Percentiles rank a stretch among this genome's conserved stretches.
These are phyloP conservation scores for Ophion slaviceki DNA, from an alignment of 2,888 invertebrate species.

Conservation along the genomic window DNA sequence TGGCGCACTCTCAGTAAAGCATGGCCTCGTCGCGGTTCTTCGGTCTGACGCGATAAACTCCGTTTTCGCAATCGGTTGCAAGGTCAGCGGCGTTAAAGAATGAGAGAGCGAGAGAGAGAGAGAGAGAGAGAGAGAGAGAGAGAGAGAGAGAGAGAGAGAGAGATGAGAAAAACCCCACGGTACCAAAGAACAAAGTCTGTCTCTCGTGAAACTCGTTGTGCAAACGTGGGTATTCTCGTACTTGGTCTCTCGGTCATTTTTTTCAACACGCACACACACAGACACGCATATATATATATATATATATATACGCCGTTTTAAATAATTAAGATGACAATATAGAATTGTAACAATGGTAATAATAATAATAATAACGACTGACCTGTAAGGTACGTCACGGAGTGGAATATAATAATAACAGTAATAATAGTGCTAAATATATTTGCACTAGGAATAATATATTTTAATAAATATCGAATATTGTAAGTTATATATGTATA, in stretches of 20 bases:
- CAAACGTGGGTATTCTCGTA: conserved; percentile 8
- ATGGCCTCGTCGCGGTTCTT: conserved; percentile 31
- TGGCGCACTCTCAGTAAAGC: conserved; percentile 58
- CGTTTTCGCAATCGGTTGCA: conserved; percentile 60
- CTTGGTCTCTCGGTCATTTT: conserved; percentile 34
- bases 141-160: conserved; percentile 18
- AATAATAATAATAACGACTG: neutral
- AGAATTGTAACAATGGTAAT: neutral
- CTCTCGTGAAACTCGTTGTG: conserved; percentile 37
- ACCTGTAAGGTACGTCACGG: neutral
- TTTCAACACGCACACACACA: neutral
- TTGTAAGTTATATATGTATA: no score
- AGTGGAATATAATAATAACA: no score
- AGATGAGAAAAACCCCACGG: conserved; percentile 9
- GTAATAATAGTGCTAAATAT: neutral
- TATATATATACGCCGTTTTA: neutral
- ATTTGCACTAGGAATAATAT: no score
- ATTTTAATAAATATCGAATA: no score
- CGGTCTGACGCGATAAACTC: conserved; percentile 44
- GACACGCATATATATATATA: no score
- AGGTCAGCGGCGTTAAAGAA: conserved; percentile 45
- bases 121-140: conserved; percentile 3
- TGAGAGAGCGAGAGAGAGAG: neutral
- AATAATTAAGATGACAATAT: neutral
- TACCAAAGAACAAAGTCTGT: conserved; percentile 51